These are phyloP conservation scores for Sebastes flavidus DNA, from an alignment of 2,797 vertebrate genomes.

Conservation along the genomic window DNA sequence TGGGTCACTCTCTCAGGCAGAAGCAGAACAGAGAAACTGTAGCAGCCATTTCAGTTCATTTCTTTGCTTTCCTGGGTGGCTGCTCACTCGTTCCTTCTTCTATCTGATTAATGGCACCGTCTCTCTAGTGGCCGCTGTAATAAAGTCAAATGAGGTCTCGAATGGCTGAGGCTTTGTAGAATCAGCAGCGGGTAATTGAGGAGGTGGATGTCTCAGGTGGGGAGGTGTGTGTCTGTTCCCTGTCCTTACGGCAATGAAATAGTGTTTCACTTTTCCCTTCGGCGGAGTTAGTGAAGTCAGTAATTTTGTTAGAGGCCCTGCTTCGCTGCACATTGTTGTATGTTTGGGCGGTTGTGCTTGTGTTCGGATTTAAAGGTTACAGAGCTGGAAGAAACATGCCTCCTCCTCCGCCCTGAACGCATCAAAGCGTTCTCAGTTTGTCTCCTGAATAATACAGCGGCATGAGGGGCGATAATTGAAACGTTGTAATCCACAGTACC, in stretches of 20 bases:
- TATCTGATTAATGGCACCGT: constrained; percentile 72
- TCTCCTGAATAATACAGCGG: constrained; percentile 40
- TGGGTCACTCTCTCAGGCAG: constrained; percentile 7
- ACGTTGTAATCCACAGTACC: constrained; percentile 12
- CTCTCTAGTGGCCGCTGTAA: constrained; percentile 62
- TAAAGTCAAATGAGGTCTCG: constrained; percentile 76
- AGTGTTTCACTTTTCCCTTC: constrained; percentile 48
- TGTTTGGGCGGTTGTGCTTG: constrained; percentile 33
- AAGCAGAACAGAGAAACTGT: constrained; percentile 20
- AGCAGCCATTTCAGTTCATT: constrained; percentile 44
- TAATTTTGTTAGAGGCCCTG: constrained; percentile 54
- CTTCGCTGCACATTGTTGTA: constrained; percentile 30
- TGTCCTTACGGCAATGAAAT: constrained; percentile 45
- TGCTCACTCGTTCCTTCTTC: constrained; percentile 38
- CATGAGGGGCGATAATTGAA: constrained; percentile 26
- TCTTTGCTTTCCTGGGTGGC: constrained; percentile 44
- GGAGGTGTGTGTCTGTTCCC: constrained; percentile 24
- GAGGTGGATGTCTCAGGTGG: constrained; percentile 63
- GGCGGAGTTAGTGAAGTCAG: constrained; percentile 51
- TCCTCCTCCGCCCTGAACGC: constrained; percentile 3
- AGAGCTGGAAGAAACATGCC: constrained; percentile 37
- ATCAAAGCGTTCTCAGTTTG: constrained; percentile 26
- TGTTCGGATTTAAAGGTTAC: constrained; percentile 50
- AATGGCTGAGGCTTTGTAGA: constrained; percentile 67
- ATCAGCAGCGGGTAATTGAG: constrained; percentile 71